A percentile compares a stretch with the other conserved stretches of the same genome.
These are phyloP conservation scores for Thera obeliscata DNA, from an alignment of 2,888 invertebrate genomes.

Conservation along the genomic window DNA sequence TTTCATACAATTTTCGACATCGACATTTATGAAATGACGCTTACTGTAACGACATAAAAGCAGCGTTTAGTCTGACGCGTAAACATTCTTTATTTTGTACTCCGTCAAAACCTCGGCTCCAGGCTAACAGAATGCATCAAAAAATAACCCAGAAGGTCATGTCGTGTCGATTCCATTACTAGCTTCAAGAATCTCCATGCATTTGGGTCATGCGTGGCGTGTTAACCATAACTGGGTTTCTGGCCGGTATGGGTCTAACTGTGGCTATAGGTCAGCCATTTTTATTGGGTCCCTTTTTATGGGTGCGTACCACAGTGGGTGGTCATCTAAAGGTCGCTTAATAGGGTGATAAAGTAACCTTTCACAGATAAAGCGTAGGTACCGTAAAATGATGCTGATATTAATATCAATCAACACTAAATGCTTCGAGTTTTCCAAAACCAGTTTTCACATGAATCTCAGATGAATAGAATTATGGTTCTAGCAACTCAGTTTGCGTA, in stretches of 20 bases:
- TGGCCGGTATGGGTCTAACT: not conserved
- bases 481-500: no score
- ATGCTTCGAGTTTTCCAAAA: no score
- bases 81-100: not conserved
- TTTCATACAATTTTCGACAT: no score
- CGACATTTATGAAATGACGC: no score
- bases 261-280: constrained; percentile 15
- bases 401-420: no score
- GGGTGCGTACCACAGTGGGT: constrained; percentile 4
- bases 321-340: not conserved
- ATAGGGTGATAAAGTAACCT: not conserved
- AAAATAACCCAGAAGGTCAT: constrained; percentile 16
- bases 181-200: constrained; percentile 5
- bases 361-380: not conserved
- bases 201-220: constrained; percentile 28
- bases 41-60: no score
- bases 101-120: constrained; percentile 2
- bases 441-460: no score
- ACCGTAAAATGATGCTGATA: not conserved
- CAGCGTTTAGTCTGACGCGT: no score
- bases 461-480: no score
- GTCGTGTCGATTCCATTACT: constrained; percentile 16
- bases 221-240: constrained; percentile 1
- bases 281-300: constrained; percentile 9
- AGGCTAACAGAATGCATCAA: constrained; percentile 19